These are phyloP conservation scores for Clupea harengus DNA, from an alignment of 2,113 vertebrate species.

Conservation along the genomic window DNA sequence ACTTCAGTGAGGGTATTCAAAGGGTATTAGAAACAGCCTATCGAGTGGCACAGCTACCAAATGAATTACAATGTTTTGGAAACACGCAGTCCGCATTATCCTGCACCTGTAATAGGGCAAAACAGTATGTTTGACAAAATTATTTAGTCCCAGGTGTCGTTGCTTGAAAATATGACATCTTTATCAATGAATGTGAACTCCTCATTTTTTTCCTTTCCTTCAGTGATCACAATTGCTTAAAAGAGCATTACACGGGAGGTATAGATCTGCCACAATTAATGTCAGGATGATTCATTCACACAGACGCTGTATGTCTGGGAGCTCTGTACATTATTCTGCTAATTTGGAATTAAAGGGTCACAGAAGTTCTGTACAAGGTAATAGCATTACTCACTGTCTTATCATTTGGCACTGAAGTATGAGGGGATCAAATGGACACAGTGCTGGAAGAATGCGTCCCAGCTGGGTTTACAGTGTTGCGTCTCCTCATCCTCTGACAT, in stretches of 20 bases:
- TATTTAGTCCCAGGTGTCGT: background rate
- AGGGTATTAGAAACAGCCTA: too few relatives aligned
- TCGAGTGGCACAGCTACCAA: background rate
- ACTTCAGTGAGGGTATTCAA: too few relatives aligned
- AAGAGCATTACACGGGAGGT: background rate
- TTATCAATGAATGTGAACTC: background rate
- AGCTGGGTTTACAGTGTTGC: background rate
- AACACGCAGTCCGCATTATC: background rate
- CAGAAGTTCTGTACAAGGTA: background rate
- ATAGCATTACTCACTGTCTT: background rate
- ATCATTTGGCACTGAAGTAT: background rate
- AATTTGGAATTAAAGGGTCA: background rate
- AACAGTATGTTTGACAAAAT: background rate
- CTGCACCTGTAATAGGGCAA: background rate
- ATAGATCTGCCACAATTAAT: background rate
- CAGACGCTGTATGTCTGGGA: background rate
- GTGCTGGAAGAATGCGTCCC: background rate
- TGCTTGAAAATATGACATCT: too few relatives aligned
- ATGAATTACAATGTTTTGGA: too few relatives aligned
- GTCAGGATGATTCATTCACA: background rate
- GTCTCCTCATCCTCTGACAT: conserved; percentile 15
- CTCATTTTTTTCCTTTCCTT: background rate
- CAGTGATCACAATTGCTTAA: background rate
- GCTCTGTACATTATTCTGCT: background rate
- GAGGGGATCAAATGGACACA: background rate